These are phyloP conservation scores for Crypturellus undulatus DNA, from an alignment of 2,113 vertebrate species.

Conservation along the genomic window DNA sequence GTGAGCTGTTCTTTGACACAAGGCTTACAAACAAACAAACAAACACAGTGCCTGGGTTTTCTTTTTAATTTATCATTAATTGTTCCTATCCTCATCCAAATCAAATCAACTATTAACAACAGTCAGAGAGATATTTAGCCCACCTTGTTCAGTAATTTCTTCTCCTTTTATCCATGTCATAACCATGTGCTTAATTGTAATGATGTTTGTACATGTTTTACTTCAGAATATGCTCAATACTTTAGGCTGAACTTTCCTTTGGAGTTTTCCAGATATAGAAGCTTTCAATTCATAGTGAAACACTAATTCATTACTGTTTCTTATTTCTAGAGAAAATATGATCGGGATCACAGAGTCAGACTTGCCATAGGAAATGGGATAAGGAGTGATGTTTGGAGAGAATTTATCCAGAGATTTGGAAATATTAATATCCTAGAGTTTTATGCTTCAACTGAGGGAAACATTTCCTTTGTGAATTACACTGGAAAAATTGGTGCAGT, in stretches of 20 bases:
- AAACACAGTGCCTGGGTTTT: neutral
- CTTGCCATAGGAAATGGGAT: conserved; percentile 88
- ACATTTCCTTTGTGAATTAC: conserved; percentile 88
- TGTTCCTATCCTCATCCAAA: neutral
- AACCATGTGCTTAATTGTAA: neutral
- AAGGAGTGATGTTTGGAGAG: conserved; percentile 86
- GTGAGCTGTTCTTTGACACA: neutral
- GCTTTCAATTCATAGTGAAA: neutral
- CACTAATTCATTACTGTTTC: neutral
- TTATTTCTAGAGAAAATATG: conserved; percentile 80
- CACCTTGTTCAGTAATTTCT: neutral
- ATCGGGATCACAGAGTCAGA: conserved; percentile 84
- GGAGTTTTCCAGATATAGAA: neutral
- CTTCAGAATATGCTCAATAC: neutral
- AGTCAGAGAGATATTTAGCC: neutral
- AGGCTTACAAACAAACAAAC: neutral
- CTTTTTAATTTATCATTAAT: neutral
- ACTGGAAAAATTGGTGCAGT: conserved; percentile 85
- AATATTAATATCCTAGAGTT: conserved; percentile 84
- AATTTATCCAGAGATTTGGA: conserved; percentile 87
- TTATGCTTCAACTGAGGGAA: conserved; percentile 90
- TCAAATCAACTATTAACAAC: neutral
- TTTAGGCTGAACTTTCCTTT: neutral
- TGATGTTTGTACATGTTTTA: neutral
- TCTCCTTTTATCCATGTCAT: neutral